A percentile compares a stretch with the other conserved stretches of the same genome.
Evolutionary conservation across 2,113 vertebrate species (phyloP).

Genomic region (Cavia aperea): DNA sequence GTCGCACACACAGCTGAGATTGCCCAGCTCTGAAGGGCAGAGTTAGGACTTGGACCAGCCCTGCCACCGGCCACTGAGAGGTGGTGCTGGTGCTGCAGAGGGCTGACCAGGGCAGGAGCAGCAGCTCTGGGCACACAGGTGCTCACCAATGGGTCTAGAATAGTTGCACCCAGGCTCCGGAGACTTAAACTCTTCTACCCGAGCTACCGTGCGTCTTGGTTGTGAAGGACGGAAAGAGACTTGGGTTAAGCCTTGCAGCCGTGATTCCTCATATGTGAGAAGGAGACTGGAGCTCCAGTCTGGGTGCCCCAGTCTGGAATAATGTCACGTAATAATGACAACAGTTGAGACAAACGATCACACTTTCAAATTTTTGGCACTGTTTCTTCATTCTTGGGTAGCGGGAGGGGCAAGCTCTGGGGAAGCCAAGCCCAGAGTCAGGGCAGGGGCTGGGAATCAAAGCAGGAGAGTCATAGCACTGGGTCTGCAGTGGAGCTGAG

Average conservation of each 20-base stretch:
- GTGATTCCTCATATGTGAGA: neutral
- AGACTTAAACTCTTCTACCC: neutral
- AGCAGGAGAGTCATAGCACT: accelerated
- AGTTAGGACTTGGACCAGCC: too few species aligned
- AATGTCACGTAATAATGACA: neutral
- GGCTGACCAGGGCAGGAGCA: neutral
- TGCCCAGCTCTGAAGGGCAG: neutral
- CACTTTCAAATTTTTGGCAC: neutral
- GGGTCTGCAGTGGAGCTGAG: too few species aligned
- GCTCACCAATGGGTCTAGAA: neutral
- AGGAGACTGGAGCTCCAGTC: neutral
- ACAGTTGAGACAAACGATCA: neutral
- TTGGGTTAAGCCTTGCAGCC: neutral
- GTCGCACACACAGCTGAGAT: accelerated
- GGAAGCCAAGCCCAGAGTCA: neutral
- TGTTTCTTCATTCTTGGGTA: neutral
- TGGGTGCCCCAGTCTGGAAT: neutral
- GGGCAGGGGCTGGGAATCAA: neutral
- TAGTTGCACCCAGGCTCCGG: neutral
- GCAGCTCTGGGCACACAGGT: neutral
- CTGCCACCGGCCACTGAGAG: neutral
- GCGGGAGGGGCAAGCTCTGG: too few species aligned
- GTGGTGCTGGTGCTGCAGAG: neutral
- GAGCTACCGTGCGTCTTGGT: neutral
- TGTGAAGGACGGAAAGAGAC: neutral